Conservation (phyloP, 2,888 invertebrate genomes). For the Julus scanicus region DNA sequence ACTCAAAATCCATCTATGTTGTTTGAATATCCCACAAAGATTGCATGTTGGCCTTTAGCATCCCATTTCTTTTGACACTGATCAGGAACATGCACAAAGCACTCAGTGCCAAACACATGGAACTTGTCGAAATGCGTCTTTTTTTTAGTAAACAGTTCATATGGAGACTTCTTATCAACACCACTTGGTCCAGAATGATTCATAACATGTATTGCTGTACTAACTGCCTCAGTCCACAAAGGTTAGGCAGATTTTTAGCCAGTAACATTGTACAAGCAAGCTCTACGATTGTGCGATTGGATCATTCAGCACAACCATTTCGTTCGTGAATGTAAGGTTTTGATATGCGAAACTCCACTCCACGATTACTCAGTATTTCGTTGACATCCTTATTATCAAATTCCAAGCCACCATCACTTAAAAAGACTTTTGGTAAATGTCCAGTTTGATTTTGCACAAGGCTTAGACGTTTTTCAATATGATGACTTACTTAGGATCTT, state of each 20-base stretch:
- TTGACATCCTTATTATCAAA: not conserved
- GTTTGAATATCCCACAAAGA: too few relatives aligned
- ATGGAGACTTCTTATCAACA: not conserved
- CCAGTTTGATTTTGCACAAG: not conserved
- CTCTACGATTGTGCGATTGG: not conserved
- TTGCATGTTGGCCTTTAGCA: too few relatives aligned
- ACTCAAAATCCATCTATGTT: too few relatives aligned
- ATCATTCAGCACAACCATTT: not conserved
- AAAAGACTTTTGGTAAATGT: not conserved
- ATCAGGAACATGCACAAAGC: too few relatives aligned
- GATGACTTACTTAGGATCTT: not conserved
- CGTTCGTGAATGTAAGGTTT: not conserved
- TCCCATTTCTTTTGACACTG: too few relatives aligned
- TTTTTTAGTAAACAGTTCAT: too few relatives aligned
- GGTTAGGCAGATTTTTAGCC: too few relatives aligned
- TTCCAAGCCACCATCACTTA: not conserved
- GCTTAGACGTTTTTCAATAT: not conserved
- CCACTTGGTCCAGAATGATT: not conserved
- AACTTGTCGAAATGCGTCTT: too few relatives aligned
- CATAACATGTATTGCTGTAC: not conserved
- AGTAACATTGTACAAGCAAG: too few relatives aligned
- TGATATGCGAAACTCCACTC: not conserved
- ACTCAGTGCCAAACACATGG: too few relatives aligned
- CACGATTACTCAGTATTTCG: not conserved
- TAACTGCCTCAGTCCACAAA: not conserved